A percentile compares a stretch with the other conserved stretches of the same genome.
Evolutionary conservation across 2,113 vertebrate species (phyloP).

Genomic region (Toxostoma redivivum): DNA sequence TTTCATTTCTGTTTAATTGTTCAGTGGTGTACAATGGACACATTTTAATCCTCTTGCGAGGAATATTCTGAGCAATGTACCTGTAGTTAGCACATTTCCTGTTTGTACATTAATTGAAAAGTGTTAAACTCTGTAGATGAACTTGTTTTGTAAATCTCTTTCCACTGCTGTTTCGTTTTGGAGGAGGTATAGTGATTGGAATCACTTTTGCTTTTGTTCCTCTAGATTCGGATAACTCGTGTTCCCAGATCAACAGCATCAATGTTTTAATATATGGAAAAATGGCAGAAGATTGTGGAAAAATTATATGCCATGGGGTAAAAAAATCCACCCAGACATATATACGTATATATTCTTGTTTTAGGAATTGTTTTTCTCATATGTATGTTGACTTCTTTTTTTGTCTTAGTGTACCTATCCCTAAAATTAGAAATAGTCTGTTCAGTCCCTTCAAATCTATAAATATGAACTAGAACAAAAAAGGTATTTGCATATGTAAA

Average conservation of each 20-base stretch:
- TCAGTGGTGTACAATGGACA: accelerated
- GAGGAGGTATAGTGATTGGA: not conserved
- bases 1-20: not conserved
- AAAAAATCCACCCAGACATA: not conserved
- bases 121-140: not conserved
- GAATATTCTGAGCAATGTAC: not conserved
- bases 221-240: slow-evolving; percentile 34
- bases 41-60: not conserved
- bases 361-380: not conserved
- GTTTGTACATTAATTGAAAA: not conserved
- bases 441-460: not conserved
- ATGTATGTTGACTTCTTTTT: not conserved
- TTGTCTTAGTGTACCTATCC: not conserved
- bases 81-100: not conserved
- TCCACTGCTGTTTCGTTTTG: not conserved
- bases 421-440: not conserved
- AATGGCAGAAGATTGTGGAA: slow-evolving; percentile 65
- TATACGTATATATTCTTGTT: not conserved
- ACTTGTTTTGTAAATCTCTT: not conserved
- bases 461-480: not conserved
- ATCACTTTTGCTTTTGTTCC: not conserved
- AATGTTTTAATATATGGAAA: slow-evolving; percentile 66
- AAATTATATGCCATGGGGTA: slow-evolving; percentile 59
- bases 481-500: not conserved
- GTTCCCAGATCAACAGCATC: slow-evolving; percentile 17